These are phyloP conservation scores for Caenorhabditis latens DNA, from an alignment of 1,140 invertebrate species.

Conservation along the genomic window DNA sequence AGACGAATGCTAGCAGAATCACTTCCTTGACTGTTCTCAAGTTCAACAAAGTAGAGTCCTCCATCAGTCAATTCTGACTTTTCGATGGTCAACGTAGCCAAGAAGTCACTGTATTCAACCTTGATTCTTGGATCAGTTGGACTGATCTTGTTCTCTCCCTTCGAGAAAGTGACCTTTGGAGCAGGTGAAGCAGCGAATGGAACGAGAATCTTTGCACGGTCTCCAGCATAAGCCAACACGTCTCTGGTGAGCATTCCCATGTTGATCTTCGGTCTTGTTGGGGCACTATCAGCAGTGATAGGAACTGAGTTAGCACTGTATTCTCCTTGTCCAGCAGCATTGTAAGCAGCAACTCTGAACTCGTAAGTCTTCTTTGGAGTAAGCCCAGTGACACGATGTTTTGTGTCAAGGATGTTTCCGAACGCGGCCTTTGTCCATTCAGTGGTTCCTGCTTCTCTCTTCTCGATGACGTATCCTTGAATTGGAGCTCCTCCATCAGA, in stretches of 20 bases:
- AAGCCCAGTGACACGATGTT: constrained; percentile 85
- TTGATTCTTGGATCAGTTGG: constrained; percentile 86
- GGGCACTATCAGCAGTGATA: constrained; percentile 88
- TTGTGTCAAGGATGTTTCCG: constrained; percentile 85
- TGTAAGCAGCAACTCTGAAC: constrained; percentile 93
- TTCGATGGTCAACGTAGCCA: constrained; percentile 88
- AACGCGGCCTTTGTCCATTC: constrained; percentile 85
- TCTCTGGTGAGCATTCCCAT: constrained; percentile 66
- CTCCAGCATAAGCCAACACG: constrained; percentile 64
- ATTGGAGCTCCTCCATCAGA: constrained; percentile 93
- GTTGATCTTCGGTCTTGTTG: constrained; percentile 81
- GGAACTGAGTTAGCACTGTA: constrained; percentile 90
- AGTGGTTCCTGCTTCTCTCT: constrained; percentile 83
- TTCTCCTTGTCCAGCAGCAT: constrained; percentile 92
- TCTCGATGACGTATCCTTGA: constrained; percentile 95
- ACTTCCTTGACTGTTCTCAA: constrained; percentile 83
- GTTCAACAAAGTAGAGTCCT: constrained; percentile 90
- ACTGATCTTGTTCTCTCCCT: constrained; percentile 86
- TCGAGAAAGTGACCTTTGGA: constrained; percentile 88
- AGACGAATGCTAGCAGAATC: constrained; percentile 79
- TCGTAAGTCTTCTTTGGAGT: constrained; percentile 96
- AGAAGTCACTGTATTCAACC: constrained; percentile 86
- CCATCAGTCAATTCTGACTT: constrained; percentile 89
- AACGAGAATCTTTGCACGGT: constrained; percentile 67
- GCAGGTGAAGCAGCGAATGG: constrained; percentile 85